Conservation (phyloP, 2,797 vertebrate species). For the Crenichthys baileyi region DNA sequence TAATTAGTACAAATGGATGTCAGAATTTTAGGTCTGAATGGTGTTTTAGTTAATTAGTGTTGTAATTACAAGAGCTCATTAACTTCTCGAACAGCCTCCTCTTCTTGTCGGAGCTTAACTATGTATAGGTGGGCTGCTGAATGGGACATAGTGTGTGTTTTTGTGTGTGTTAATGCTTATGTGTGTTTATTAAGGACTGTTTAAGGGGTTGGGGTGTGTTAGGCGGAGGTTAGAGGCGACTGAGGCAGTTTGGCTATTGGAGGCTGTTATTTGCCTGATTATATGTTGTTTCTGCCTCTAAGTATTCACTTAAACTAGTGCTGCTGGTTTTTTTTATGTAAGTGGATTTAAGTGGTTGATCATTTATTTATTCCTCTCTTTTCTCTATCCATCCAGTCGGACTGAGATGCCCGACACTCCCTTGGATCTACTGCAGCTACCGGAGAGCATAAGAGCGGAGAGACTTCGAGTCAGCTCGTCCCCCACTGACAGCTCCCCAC, state of each 20-base stretch:
- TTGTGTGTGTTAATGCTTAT: constrained; percentile 46
- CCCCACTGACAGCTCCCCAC: constrained; percentile 70
- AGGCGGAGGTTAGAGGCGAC: constrained; percentile 58
- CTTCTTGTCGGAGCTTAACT: constrained; percentile 78
- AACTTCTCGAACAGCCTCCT: constrained; percentile 81
- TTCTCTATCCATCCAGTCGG: constrained; percentile 74
- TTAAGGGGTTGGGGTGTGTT: constrained; percentile 49
- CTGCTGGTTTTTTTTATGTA: constrained; percentile 28
- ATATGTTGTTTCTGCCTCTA: constrained; percentile 71
- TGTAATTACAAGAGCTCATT: constrained; percentile 89
- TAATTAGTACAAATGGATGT: constrained; percentile 91
- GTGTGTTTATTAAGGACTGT: constrained; percentile 37
- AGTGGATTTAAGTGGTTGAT: constrained; percentile 68
- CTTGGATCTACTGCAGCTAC: constrained; percentile 88
- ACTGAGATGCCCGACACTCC: constrained; percentile 84
- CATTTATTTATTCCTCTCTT: constrained; percentile 43
- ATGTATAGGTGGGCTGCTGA: constrained; percentile 75
- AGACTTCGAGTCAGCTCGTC: constrained; percentile 73
- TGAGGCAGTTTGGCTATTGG: constrained; percentile 56
- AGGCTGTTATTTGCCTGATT: constrained; percentile 69
- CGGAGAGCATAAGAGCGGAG: constrained; percentile 76
- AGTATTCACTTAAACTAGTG: constrained; percentile 66
- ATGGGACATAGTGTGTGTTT: constrained; percentile 45
- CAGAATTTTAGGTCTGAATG: constrained; percentile 89
- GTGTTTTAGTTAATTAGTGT: constrained; percentile 90